Conservation (phyloP, 2,113 vertebrate genomes). For the Malaclemys terrapin region DNA sequence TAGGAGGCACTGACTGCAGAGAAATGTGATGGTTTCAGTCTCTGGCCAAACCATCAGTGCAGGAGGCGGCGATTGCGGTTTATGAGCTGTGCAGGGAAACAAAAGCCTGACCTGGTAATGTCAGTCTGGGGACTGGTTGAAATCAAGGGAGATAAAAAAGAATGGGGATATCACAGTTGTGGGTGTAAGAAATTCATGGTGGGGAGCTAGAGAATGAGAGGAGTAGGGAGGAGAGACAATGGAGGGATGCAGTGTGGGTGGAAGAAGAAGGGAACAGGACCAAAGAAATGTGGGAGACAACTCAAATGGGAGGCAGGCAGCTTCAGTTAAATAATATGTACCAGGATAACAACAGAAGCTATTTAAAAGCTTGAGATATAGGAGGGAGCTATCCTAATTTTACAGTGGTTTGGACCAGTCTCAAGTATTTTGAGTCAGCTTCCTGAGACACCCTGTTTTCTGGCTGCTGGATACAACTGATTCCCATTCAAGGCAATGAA, state of each 20-base stretch:
- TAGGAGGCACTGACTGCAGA: not conserved
- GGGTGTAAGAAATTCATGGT: not conserved
- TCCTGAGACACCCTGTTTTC: not conserved
- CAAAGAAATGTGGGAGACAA: not conserved
- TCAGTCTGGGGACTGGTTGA: not conserved
- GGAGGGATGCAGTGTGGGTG: not conserved
- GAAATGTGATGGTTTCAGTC: not conserved
- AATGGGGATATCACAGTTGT: rapidly evolving
- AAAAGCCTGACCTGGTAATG: not conserved
- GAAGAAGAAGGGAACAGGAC: not conserved
- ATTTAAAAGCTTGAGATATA: not conserved
- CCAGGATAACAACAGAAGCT: not conserved
- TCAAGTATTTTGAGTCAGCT: not conserved
- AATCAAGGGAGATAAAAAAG: rapidly evolving
- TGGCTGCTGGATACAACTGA: too few relatives aligned
- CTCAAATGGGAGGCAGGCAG: rapidly evolving
- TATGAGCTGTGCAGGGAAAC: not conserved
- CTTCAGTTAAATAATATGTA: not conserved
- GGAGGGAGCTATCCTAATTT: not conserved
- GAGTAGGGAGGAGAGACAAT: not conserved
- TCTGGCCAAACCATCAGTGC: not conserved
- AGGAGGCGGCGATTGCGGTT: not conserved
- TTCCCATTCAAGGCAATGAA: not conserved
- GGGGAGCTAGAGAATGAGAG: not conserved
- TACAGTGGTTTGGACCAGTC: not conserved